These are phyloP conservation scores for Chymomyza costata DNA, from an alignment of 1,140 invertebrate species.

Conservation along the genomic window DNA sequence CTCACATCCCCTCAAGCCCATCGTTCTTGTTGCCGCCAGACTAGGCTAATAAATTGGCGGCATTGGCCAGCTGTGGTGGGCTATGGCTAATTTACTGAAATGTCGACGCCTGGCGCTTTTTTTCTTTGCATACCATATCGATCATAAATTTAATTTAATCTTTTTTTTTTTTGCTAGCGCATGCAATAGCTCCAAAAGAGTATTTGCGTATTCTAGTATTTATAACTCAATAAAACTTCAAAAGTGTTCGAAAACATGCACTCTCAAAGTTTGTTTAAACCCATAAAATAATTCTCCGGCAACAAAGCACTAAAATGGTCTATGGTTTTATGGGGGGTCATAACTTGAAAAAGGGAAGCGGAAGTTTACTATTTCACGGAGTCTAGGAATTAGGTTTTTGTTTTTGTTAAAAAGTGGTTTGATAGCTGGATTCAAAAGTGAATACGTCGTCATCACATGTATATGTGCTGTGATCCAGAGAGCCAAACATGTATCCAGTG, in stretches of 20 bases:
- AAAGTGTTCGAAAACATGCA: slow-evolving; percentile 69
- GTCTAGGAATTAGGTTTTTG: slow-evolving; percentile 6
- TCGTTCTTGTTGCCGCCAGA: slow-evolving; percentile 30
- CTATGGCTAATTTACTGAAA: slow-evolving; percentile 60
- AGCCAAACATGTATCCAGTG: no score
- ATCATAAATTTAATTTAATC: slow-evolving; percentile 72
- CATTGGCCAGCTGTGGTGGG: not conserved
- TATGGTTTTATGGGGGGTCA: slow-evolving; percentile 55
- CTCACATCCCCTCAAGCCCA: no score
- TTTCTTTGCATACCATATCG: slow-evolving; percentile 62
- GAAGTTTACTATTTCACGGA: slow-evolving; percentile 58
- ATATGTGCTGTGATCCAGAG: no score
- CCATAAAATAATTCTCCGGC: slow-evolving; percentile 51
- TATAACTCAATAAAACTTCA: slow-evolving; percentile 73
- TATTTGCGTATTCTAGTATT: slow-evolving; percentile 69
- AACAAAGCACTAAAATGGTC: slow-evolving; percentile 50
- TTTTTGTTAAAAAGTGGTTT: no score
- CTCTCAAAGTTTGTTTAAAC: slow-evolving; percentile 70
- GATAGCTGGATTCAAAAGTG: no score
- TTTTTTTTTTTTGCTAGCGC: not conserved
- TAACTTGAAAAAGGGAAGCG: slow-evolving; percentile 32
- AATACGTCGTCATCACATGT: no score
- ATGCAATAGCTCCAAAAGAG: slow-evolving; percentile 47
- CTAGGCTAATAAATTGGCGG: slow-evolving; percentile 45
- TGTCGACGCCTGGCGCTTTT: slow-evolving; percentile 61